Evolutionary conservation across 2,113 vertebrate species (phyloP).

Genomic region (Carlito syrichta): DNA sequence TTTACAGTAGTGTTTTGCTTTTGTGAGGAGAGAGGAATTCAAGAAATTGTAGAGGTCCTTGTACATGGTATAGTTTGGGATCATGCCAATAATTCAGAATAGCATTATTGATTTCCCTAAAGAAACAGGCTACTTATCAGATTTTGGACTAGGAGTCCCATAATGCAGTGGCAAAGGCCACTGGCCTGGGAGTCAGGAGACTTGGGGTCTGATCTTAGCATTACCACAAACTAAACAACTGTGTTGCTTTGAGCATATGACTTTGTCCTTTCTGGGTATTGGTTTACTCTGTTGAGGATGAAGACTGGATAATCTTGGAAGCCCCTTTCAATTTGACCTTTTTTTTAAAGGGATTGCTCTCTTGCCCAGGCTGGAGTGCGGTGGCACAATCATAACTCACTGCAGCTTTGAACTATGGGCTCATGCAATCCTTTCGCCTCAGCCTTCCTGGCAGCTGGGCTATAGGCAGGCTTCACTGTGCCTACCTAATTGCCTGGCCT

Average conservation of each 20-base stretch:
- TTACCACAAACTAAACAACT: neutral
- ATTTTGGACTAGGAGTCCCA: neutral
- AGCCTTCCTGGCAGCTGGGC: no score
- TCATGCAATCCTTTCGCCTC: no score
- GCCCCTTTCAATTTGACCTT: neutral
- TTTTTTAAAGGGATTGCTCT: no score
- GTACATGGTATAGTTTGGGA: neutral
- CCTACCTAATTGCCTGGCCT: no score
- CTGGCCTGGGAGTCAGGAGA: neutral
- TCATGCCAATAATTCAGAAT: neutral
- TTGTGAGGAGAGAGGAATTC: neutral
- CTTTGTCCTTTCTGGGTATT: neutral
- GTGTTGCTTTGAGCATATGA: neutral
- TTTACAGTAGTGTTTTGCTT: constrained; percentile 12
- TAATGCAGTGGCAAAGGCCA: neutral
- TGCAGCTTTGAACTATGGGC: no score
- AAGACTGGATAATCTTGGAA: neutral
- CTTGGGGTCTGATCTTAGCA: neutral
- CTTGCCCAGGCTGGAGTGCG: no score
- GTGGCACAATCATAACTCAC: no score
- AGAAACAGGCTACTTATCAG: neutral
- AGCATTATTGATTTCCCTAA: neutral
- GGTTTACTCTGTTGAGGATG: neutral
- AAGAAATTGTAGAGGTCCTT: neutral
- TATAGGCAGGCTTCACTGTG: no score